phyloP scores from a whole-genome alignment of 1,140 invertebrate species.

The Drosophila ohnishii region DNA sequence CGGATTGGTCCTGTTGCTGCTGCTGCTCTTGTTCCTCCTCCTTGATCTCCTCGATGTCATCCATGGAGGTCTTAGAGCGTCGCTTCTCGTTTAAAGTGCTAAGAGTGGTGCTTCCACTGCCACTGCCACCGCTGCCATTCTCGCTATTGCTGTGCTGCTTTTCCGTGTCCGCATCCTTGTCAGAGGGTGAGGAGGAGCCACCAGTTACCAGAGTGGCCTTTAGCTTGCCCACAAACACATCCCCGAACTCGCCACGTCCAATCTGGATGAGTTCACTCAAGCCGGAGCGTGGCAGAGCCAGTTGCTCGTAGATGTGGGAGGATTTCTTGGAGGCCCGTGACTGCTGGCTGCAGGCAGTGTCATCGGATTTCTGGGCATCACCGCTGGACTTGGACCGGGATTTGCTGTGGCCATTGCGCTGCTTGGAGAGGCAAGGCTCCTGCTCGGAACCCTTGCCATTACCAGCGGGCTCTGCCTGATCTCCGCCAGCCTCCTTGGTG shows the following conservation, averaged over 20 bases:
- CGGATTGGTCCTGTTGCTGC: slow-evolving; percentile 39
- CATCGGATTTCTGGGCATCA: slow-evolving; percentile 88
- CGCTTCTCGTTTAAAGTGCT: slow-evolving; percentile 78
- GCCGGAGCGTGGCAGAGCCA: slow-evolving; percentile 88
- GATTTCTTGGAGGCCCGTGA: slow-evolving; percentile 88
- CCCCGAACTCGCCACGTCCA: slow-evolving; percentile 94
- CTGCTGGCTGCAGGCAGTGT: slow-evolving; percentile 90
- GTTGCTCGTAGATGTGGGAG: slow-evolving; percentile 88
- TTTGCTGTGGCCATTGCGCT: slow-evolving; percentile 81
- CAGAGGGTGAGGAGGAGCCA: slow-evolving; percentile 23
- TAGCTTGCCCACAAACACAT: slow-evolving; percentile 88
- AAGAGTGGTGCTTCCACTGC: slow-evolving; percentile 66
- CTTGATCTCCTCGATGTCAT: slow-evolving; percentile 82
- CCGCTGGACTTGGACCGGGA: slow-evolving; percentile 84
- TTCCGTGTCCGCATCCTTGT: slow-evolving; percentile 73
- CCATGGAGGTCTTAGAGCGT: slow-evolving; percentile 80
- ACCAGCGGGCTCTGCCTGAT: slow-evolving; percentile 56
- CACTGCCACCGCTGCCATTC: slow-evolving; percentile 67
- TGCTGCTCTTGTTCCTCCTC: slow-evolving; percentile 67
- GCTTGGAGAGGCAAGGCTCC: slow-evolving; percentile 81
- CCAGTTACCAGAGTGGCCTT: slow-evolving; percentile 82
- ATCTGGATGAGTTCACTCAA: slow-evolving; percentile 92
- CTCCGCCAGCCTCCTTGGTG: slow-evolving; percentile 68
- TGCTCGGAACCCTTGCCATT: slow-evolving; percentile 81
- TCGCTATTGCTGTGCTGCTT: slow-evolving; percentile 81